Conservation (phyloP, 1,140 invertebrate species). For the Cotesia vestalis region DNA sequence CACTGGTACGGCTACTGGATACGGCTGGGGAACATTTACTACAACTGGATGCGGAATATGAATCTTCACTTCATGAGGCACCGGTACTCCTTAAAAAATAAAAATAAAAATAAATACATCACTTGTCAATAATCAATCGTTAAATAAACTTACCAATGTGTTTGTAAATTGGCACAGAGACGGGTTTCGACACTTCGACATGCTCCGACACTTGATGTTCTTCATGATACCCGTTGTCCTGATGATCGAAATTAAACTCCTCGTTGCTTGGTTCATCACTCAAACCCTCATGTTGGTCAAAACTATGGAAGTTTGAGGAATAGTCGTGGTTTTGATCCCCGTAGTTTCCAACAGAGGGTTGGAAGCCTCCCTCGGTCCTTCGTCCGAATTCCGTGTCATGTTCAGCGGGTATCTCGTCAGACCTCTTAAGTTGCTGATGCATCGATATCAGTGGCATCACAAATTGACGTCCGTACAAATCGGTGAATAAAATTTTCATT, state of each 20-base stretch:
- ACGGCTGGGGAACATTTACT: constrained; percentile 69
- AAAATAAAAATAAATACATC: background rate
- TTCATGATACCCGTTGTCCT: constrained; percentile 42
- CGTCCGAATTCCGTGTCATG: constrained; percentile 27
- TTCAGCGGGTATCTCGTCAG: constrained; percentile 45
- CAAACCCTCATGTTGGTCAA: constrained; percentile 35
- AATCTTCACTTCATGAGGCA: constrained; percentile 75
- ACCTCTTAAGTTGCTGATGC: constrained; percentile 49
- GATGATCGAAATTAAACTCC: constrained; percentile 34
- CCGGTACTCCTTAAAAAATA: constrained; percentile 65
- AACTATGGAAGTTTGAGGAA: constrained; percentile 30
- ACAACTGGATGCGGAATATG: constrained; percentile 78
- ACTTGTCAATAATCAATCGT: too few species aligned
- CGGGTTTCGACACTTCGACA: constrained; percentile 76
- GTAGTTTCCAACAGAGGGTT: constrained; percentile 37
- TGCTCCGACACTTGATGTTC: constrained; percentile 70
- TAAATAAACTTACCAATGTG: constrained; percentile 68
- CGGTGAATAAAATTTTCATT: constrained; percentile 45
- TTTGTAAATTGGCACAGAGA: constrained; percentile 76
- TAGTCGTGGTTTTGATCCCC: constrained; percentile 45
- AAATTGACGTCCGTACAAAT: constrained; percentile 45
- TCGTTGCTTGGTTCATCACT: constrained; percentile 43
- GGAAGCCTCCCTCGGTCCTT: constrained; percentile 38
- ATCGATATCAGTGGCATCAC: constrained; percentile 44
- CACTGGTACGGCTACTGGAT: constrained; percentile 65